Conservation (phyloP, 2,113 vertebrate species). For the Aythya baeri region DNA sequence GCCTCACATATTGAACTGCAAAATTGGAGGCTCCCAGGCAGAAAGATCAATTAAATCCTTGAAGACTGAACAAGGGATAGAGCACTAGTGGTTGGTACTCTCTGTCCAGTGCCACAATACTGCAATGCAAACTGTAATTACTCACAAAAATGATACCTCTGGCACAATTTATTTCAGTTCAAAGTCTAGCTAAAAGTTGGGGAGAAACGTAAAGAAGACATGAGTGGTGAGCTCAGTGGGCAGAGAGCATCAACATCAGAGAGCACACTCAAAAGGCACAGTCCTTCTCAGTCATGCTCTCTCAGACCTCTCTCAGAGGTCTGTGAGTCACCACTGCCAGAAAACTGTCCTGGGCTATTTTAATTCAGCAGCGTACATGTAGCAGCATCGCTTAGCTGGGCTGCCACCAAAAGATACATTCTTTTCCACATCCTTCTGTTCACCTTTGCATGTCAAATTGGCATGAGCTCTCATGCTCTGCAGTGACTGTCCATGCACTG, state of each 20-base stretch:
- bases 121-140: not conserved
- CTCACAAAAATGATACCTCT: not conserved
- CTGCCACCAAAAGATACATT: not conserved
- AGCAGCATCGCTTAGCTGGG: not conserved
- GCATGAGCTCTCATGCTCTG: not conserved
- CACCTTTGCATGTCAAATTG: not conserved
- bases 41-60: constrained; percentile 15
- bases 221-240: rapidly evolving
- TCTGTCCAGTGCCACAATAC: not conserved
- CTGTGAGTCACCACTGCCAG: not conserved
- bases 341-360: not conserved
- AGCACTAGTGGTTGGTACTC: not conserved
- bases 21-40: not conserved
- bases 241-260: not conserved
- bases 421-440: not conserved
- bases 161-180: not conserved
- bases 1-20: constrained; percentile 20
- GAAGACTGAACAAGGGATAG: not conserved
- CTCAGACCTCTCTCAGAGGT: not conserved
- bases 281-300: not conserved
- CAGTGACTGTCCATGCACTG: not conserved
- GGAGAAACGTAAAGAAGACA: not conserved
- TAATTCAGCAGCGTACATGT: not conserved
- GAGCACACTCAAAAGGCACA: not conserved
- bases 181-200: not conserved